phyloP scores from a whole-genome alignment of 2,113 vertebrate genomes.

The Actenoides lindsayi region DNA sequence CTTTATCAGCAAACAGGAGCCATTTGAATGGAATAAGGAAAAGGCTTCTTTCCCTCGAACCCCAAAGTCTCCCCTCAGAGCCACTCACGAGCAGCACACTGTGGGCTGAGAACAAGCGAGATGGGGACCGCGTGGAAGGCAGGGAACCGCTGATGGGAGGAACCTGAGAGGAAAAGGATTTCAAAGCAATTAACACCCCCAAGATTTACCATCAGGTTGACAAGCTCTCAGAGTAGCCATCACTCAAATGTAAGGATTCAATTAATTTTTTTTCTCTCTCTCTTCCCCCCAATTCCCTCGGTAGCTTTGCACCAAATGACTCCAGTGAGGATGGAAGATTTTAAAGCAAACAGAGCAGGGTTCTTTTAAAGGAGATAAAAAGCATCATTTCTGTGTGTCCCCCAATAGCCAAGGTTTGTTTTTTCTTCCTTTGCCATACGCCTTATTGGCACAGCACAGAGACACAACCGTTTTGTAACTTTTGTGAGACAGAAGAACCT shows the following conservation, averaged over 20 bases:
- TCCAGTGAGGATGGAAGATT: slow-evolving; percentile 21
- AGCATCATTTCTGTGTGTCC: background rate
- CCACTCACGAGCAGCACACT: background rate
- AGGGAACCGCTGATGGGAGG: background rate
- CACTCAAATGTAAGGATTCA: slow-evolving; percentile 58
- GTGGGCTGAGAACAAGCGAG: background rate
- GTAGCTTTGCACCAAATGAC: background rate
- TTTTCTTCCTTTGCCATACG: background rate
- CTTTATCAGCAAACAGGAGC: slow-evolving; percentile 71
- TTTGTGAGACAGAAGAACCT: background rate
- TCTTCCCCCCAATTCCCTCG: background rate
- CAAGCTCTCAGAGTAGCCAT: slow-evolving; percentile 59
- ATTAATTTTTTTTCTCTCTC: slow-evolving; percentile 22
- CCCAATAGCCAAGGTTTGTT: background rate
- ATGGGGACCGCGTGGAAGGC: background rate
- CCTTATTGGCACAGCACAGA: slow-evolving; percentile 44
- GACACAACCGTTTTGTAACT: slow-evolving; percentile 43
- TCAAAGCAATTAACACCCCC: slow-evolving; percentile 40
- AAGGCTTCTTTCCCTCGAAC: background rate
- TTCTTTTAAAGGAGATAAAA: slow-evolving; percentile 45
- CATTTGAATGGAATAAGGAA: slow-evolving; percentile 58
- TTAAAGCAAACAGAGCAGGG: slow-evolving; percentile 52
- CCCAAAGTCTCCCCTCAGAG: background rate
- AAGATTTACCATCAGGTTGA: slow-evolving; percentile 43
- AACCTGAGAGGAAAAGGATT: background rate